Base-by-base conservation (phyloP, 2,113 vertebrate species). In the Larimichthys crocea region DNA sequence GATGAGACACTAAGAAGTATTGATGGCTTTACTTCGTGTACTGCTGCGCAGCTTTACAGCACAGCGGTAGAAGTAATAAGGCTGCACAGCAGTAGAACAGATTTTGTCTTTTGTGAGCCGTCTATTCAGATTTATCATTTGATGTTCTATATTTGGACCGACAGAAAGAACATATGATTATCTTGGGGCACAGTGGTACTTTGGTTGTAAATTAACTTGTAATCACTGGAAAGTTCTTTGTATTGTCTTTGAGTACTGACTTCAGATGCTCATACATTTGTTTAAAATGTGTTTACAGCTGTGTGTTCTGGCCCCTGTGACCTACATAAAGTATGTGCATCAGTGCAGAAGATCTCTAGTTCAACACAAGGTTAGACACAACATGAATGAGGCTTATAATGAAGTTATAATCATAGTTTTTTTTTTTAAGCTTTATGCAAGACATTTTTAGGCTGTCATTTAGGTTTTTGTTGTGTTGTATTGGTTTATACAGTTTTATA, bases 41-140 rank as follows among this genome's bases (percentile, higher is more conserved):
- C 59, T 35, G 78, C 80, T 44, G 66, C 71, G 71, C 66, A 66
- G 61, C 74, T 29, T 53, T n/a, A 44, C 22, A 8, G 75, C 72
- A 56, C 66, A 48, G 40, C 10, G 11, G 70, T 65, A 19, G 55
- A 26, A 14, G 24, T 22, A 31, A 56, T 70, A 56, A 65, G 44
- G 61, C 55, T 29, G 53, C 52, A 55, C 59, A 79, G 76, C 64
- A n/a, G 35, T 29, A 17, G 49, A 46, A 35, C 65, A 70, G 0
- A 60, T 59, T 63, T 6, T 63, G 42, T 14, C 20, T 72, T 75
- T 62, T 64, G 11, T 70, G 10, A n/a, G 53, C n/a, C 67, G 50
- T 16, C 29, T 55, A 35, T 73, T 83, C 29, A 63, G 22, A 57
- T 42, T 3, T 17, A 29, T 42, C 26, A 5, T 56, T 53, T 52